These are phyloP conservation scores for Anguilla rostrata DNA, from an alignment of 2,113 vertebrate species.

Conservation along the genomic window DNA sequence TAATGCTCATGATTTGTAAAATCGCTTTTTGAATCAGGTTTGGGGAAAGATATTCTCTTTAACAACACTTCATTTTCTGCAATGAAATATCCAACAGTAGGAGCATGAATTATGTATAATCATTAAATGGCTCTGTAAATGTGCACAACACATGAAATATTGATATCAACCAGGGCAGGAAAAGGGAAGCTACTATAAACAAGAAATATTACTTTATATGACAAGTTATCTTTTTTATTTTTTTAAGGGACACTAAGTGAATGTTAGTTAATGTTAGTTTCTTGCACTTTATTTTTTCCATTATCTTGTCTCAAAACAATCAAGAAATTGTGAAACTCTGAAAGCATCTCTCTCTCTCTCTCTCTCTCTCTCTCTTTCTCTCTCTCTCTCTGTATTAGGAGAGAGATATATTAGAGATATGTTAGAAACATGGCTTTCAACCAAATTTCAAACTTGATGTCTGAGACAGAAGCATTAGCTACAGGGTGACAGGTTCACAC, in stretches of 20 bases:
- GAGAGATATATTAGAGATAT: too few relatives aligned
- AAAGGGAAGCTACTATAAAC: background rate
- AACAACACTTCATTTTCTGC: background rate
- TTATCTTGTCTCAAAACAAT: background rate
- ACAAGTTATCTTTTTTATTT: background rate
- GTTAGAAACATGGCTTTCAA: too few relatives aligned
- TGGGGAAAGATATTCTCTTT: background rate
- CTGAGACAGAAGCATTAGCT: too few relatives aligned
- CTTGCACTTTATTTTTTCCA: background rate
- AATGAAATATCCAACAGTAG: constrained; percentile 26
- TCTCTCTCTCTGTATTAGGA: too few relatives aligned
- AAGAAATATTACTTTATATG: background rate
- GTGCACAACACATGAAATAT: constrained; percentile 20
- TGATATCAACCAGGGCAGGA: background rate
- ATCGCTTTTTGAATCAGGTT: background rate
- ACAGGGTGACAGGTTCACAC: too few relatives aligned
- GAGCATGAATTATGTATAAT: constrained; percentile 25
- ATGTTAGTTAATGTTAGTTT: background rate
- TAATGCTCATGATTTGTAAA: background rate
- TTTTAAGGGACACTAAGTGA: background rate
- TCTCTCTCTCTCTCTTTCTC: too few relatives aligned
- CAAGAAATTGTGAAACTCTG: too few relatives aligned
- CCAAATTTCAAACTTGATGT: too few relatives aligned
- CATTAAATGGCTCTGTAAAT: constrained; percentile 17
- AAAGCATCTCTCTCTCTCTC: too few relatives aligned